Evolutionary conservation across 1,140 invertebrate species (phyloP).

Genomic region (Scaptodrosophila lebanonensis): DNA sequence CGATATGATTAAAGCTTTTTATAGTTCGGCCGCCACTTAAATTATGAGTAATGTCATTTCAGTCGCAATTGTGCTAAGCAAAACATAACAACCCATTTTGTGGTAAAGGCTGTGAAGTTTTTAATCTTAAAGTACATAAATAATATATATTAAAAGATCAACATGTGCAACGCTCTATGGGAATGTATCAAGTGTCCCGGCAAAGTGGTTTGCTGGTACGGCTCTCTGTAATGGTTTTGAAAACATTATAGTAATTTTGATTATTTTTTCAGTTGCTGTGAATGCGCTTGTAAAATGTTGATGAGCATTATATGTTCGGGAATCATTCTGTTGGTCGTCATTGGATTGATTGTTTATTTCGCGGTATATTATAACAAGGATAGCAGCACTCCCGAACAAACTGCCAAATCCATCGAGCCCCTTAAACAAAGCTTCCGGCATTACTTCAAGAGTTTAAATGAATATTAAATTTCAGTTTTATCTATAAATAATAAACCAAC

Average conservation of each 20-base stretch:
- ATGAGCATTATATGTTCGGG: conserved; percentile 57
- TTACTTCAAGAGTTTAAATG: too few relatives aligned
- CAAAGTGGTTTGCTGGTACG: conserved; percentile 72
- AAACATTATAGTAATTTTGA: neutral
- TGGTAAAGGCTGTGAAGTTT: neutral
- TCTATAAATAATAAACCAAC: too few relatives aligned
- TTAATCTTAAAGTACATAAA: conserved; percentile 12
- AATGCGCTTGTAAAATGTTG: conserved; percentile 67
- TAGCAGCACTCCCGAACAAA: conserved; percentile 12
- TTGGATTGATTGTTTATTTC: conserved; percentile 70
- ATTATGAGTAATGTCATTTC: conserved; percentile 28
- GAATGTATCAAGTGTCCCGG: conserved; percentile 69
- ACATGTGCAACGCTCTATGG: conserved; percentile 65
- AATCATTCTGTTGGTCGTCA: conserved; percentile 49
- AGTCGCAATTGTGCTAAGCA: conserved; percentile 50
- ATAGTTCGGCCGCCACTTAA: conserved; percentile 20
- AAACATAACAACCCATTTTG: neutral
- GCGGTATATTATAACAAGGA: conserved; percentile 62
- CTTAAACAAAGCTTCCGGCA: too few relatives aligned
- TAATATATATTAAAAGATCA: conserved; percentile 19
- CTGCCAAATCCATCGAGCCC: too few relatives aligned
- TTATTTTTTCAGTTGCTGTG: conserved; percentile 52
- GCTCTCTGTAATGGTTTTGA: conserved; percentile 13
- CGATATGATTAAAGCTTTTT: conserved; percentile 71
- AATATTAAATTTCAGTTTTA: too few relatives aligned